phyloP scores from a whole-genome alignment of 2,797 vertebrate genomes.

The Alectoris magna region DNA sequence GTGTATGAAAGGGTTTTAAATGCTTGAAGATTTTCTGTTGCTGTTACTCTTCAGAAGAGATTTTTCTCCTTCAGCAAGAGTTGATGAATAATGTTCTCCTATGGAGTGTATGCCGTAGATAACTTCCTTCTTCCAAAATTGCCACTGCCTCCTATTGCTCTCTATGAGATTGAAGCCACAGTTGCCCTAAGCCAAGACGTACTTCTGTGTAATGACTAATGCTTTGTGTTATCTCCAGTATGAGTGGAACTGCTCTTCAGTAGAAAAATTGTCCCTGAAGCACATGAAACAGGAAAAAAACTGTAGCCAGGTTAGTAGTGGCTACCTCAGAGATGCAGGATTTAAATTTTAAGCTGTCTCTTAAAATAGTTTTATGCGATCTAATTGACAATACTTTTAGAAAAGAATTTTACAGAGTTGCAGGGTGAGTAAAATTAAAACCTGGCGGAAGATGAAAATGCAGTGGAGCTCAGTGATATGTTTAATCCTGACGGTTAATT shows the following conservation, averaged over 20 bases:
- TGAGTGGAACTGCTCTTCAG: neutral
- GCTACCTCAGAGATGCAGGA: neutral
- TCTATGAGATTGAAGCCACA: constrained; percentile 39
- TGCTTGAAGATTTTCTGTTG: neutral
- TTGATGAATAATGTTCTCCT: constrained; percentile 54
- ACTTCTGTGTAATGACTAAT: constrained; percentile 56
- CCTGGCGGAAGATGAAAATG: neutral
- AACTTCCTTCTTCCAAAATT: constrained; percentile 44
- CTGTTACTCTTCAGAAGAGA: neutral
- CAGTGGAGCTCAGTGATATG: neutral
- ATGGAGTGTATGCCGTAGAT: constrained; percentile 20
- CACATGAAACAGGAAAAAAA: neutral
- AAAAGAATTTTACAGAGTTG: neutral
- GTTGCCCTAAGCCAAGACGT: constrained; percentile 28
- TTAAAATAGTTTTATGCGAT: neutral
- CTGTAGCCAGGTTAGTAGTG: neutral
- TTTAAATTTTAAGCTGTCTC: neutral
- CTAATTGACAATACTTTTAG: neutral
- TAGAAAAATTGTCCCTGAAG: constrained; percentile 24
- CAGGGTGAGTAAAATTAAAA: neutral
- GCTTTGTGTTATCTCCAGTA: constrained; percentile 51
- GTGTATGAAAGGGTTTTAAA: neutral
- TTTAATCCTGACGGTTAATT: neutral
- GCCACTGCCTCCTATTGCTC: constrained; percentile 49
- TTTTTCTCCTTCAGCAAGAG: constrained; percentile 15